Conservation (phyloP, 1,140 invertebrate species). For the Nasonia vitripennis region DNA sequence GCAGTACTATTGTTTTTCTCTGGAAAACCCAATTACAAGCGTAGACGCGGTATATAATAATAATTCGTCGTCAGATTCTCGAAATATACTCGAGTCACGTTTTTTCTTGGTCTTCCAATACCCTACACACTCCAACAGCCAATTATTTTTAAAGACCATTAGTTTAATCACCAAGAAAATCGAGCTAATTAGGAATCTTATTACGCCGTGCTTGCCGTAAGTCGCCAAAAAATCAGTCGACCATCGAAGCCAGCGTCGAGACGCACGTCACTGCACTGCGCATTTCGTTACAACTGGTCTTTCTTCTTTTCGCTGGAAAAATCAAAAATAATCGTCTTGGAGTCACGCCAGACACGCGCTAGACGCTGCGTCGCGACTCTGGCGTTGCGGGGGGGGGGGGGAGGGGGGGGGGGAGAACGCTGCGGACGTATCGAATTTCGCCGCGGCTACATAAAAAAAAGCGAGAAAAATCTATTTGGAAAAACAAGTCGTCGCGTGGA, state of each 20-base stretch:
- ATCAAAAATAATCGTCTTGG: slow-evolving; percentile 21
- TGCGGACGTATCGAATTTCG: background rate
- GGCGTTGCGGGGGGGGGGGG: background rate
- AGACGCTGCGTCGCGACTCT: background rate
- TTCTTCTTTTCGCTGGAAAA: background rate
- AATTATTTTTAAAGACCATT: no score
- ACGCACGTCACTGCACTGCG: background rate
- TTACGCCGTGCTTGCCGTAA: no score
- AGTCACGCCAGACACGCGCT: background rate
- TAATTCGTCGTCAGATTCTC: no score
- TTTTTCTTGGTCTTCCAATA: no score
- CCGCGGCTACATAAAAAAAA: background rate
- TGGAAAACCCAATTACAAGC: no score
- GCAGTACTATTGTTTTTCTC: no score
- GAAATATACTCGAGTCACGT: no score
- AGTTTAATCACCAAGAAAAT: no score
- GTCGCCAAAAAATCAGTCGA: background rate
- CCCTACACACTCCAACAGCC: no score
- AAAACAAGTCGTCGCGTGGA: background rate
- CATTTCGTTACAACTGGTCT: background rate
- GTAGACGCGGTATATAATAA: no score
- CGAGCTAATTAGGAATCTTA: no score
- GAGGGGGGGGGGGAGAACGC: background rate
- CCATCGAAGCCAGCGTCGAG: background rate
- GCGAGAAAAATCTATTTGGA: background rate